phyloP scores from a whole-genome alignment of 2,888 invertebrate genomes.

The Calliphora vomitoria region DNA sequence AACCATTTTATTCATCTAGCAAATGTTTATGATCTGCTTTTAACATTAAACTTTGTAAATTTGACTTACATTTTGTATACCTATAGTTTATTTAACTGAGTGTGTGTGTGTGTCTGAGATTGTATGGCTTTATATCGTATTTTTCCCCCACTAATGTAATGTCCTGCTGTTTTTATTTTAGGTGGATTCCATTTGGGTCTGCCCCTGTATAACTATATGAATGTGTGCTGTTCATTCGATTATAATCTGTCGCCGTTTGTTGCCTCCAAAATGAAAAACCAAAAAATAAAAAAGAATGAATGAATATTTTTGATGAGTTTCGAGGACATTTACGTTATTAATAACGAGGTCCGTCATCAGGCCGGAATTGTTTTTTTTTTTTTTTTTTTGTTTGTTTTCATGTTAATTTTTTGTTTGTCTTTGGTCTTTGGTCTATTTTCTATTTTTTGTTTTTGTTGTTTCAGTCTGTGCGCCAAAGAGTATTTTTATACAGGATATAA shows the following conservation, averaged over 20 bases:
- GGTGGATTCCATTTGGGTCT: background rate
- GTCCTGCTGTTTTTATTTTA: slow-evolving; percentile 28
- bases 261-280: slow-evolving; percentile 39
- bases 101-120: background rate
- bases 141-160: background rate
- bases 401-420: slow-evolving; percentile 30
- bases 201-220: background rate
- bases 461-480: slow-evolving; percentile 15
- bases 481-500: slow-evolving; percentile 55
- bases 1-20: slow-evolving; percentile 36
- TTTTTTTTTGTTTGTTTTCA: slow-evolving; percentile 16
- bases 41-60: slow-evolving; percentile 51
- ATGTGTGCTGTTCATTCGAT: background rate
- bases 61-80: slow-evolving; percentile 34
- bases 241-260: slow-evolving; percentile 49
- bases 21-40: slow-evolving; percentile 50
- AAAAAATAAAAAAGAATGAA: slow-evolving; percentile 19
- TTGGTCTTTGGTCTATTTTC: background rate
- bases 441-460: slow-evolving; percentile 26
- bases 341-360: slow-evolving; percentile 63
- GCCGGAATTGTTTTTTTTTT: slow-evolving; percentile 35
- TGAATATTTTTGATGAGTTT: slow-evolving; percentile 63
- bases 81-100: background rate
- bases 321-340: slow-evolving; percentile 69
- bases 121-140: slow-evolving; percentile 16